These are phyloP conservation scores for Zele albiditarsus DNA, from an alignment of 2,888 invertebrate genomes.

Conservation along the genomic window DNA sequence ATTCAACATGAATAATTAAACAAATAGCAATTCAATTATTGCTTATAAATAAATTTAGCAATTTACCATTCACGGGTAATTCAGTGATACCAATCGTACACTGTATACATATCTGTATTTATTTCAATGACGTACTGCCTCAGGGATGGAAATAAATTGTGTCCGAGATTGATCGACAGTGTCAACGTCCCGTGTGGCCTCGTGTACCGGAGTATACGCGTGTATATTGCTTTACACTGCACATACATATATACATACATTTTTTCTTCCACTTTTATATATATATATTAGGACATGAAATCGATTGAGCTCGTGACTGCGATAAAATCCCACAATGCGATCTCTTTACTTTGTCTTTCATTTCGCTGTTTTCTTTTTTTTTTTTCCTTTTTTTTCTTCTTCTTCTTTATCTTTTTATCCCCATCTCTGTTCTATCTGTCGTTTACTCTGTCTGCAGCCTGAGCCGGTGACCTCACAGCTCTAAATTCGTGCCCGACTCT, in stretches of 20 bases:
- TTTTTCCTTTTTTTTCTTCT: not conserved
- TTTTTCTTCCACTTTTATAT: not conserved
- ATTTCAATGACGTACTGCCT: slow-evolving; percentile 1
- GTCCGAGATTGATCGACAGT: slow-evolving; percentile 56
- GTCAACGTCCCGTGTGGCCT: slow-evolving; percentile 56
- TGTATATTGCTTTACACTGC: not conserved
- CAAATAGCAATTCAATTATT: no score
- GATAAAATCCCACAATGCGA: slow-evolving; percentile 1
- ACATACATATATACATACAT: not conserved
- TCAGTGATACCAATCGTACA: not conserved
- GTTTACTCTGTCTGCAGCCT: not conserved
- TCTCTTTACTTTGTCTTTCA: slow-evolving; percentile 6
- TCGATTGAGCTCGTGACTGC: slow-evolving; percentile 34
- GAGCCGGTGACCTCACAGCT: slow-evolving; percentile 4
- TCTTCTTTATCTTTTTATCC: slow-evolving; percentile 5
- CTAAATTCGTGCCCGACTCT: not conserved
- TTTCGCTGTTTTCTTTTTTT: slow-evolving; percentile 15
- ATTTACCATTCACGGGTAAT: no score
- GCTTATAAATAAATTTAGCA: no score
- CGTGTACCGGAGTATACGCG: not conserved
- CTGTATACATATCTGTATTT: not conserved
- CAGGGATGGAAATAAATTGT: slow-evolving; percentile 58
- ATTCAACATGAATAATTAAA: no score
- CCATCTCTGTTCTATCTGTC: not conserved
- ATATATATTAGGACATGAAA: slow-evolving; percentile 43